Evolutionary conservation across 2,797 vertebrate genomes (phyloP).

Genomic region (Sebastes wilsoni): DNA sequence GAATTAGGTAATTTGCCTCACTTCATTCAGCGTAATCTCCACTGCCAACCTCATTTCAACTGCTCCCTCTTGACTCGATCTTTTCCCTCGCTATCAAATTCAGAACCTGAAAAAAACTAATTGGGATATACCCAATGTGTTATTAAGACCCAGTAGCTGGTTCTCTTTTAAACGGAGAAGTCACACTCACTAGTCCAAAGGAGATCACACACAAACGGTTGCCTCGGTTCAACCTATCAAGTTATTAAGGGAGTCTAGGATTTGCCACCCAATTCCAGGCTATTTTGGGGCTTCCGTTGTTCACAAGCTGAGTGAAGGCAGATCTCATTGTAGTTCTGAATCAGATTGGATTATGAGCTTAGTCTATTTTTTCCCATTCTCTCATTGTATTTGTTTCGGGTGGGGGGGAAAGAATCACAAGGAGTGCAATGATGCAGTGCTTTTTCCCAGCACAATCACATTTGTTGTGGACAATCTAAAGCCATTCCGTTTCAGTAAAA

Average conservation of each 20-base stretch:
- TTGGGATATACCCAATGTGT: neutral
- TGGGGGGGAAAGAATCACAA: neutral
- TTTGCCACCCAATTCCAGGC: slow-evolving; percentile 36
- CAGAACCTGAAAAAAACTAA: neutral
- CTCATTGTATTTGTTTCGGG: slow-evolving; percentile 46
- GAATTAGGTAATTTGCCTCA: slow-evolving; percentile 69
- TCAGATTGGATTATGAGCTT: slow-evolving; percentile 73
- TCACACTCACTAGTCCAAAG: neutral
- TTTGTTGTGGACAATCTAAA: slow-evolving; percentile 39
- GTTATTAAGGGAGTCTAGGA: slow-evolving; percentile 27
- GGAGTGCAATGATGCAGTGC: slow-evolving; percentile 24
- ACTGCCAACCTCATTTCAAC: slow-evolving; percentile 17
- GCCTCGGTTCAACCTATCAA: slow-evolving; percentile 8
- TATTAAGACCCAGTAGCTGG: neutral
- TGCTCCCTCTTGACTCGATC: neutral
- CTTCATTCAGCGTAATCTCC: slow-evolving; percentile 57
- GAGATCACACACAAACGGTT: neutral
- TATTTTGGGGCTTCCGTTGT: slow-evolving; percentile 36
- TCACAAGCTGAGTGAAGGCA: slow-evolving; percentile 33
- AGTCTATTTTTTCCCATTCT: slow-evolving; percentile 46
- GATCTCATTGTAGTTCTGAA: slow-evolving; percentile 63
- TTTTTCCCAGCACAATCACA: slow-evolving; percentile 36
- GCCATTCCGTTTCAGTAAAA: slow-evolving; percentile 26
- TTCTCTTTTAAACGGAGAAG: neutral
- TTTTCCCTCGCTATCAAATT: neutral